Conservation (phyloP, 2,113 vertebrate species). For the Amazona vittata region DNA sequence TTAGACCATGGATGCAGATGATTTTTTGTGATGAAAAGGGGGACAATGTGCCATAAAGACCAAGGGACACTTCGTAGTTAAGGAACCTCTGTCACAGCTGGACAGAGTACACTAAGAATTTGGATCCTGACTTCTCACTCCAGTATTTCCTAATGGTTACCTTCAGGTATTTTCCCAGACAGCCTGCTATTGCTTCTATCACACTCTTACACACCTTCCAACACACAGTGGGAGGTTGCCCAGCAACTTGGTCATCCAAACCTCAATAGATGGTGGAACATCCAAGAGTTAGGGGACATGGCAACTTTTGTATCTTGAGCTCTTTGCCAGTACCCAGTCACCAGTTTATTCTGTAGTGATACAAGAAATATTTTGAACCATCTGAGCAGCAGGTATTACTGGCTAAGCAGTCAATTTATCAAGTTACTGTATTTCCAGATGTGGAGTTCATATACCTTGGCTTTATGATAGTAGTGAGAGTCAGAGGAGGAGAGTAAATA, state of each 20-base stretch:
- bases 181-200: background rate
- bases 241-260: background rate
- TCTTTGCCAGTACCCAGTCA: background rate
- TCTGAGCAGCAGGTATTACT: background rate
- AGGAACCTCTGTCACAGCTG: background rate
- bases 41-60: background rate
- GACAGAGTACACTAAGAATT: background rate
- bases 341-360: background rate
- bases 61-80: background rate
- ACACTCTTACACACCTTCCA: background rate
- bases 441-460: background rate
- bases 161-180: background rate
- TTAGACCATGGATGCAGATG: background rate
- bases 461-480: background rate
- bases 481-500: background rate
- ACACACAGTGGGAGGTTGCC: background rate
- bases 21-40: background rate
- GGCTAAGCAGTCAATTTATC: background rate
- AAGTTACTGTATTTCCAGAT: background rate
- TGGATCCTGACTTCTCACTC: background rate
- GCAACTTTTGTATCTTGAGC: fast-evolving
- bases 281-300: background rate
- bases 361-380: background rate
- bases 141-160: background rate
- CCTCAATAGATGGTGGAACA: fast-evolving